These are phyloP conservation scores for Sapayoa aenigma DNA, from an alignment of 2,113 vertebrate genomes.

Conservation along the genomic window DNA sequence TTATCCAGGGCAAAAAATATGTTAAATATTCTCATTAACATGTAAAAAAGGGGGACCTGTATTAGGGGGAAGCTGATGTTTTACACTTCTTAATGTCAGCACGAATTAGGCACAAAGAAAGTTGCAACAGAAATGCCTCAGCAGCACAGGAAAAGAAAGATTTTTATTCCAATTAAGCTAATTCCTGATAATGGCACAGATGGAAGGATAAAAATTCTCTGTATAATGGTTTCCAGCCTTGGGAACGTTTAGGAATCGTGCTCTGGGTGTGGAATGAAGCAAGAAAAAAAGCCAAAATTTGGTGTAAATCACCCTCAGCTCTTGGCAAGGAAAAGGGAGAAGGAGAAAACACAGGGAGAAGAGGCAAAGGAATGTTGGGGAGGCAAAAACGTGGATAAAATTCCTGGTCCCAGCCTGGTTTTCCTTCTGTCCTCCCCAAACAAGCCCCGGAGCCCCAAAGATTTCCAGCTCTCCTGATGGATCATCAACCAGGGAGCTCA, in stretches of 20 bases:
- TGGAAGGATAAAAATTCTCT: background rate
- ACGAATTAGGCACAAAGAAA: background rate
- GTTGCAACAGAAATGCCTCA: background rate
- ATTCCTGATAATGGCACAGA: background rate
- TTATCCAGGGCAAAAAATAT: background rate
- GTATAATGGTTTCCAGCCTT: background rate
- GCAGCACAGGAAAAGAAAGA: background rate
- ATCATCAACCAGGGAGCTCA: too few relatives aligned
- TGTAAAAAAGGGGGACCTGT: background rate
- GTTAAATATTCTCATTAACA: constrained; percentile 11
- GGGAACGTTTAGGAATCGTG: background rate
- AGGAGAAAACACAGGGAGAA: too few relatives aligned
- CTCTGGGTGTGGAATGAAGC: accelerated
- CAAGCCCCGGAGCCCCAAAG: accelerated
- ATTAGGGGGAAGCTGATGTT: background rate
- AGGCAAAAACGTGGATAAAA: background rate
- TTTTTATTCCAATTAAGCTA: background rate
- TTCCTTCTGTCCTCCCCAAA: background rate
- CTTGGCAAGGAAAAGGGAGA: background rate
- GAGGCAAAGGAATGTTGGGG: background rate
- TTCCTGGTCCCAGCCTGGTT: background rate
- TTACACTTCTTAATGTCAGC: background rate
- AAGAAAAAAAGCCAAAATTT: background rate
- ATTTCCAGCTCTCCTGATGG: background rate
- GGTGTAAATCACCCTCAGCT: background rate